Percentiles rank a stretch among this genome's conserved stretches.
Evolutionary conservation across 53 echinoderm and acorn worm species (phyloP).

Genomic region (Antedon mediterranea): DNA sequence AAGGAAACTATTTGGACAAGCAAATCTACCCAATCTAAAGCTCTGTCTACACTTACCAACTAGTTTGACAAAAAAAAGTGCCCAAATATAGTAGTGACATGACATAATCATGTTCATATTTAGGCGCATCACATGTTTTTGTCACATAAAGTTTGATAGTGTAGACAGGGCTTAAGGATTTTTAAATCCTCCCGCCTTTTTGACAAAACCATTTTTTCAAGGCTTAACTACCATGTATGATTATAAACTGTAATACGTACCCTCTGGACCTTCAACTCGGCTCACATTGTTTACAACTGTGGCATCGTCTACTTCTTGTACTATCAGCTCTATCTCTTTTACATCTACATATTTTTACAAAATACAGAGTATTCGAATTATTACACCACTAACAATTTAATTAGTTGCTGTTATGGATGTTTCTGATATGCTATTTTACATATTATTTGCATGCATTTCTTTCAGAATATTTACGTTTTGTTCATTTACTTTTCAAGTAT

Average conservation of each 20-base stretch:
- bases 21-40: background rate
- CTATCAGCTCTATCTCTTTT: slow-evolving; percentile 95
- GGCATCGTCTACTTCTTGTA: slow-evolving; percentile 49
- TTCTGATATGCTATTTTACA: too few species aligned
- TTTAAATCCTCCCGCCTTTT: background rate
- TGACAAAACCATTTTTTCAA: background rate
- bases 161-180: background rate
- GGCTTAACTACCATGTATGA: background rate
- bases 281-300: background rate
- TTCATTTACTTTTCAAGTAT: too few species aligned
- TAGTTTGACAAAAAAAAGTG: too few species aligned
- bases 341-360: slow-evolving; percentile 35
- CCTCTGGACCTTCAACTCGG: background rate
- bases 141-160: background rate
- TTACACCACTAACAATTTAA: too few species aligned
- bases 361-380: too few species aligned
- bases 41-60: too few species aligned
- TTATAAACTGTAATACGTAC: background rate
- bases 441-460: too few species aligned
- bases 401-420: too few species aligned
- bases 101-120: too few species aligned
- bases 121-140: too few species aligned
- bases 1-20: background rate
- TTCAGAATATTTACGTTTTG: too few species aligned
- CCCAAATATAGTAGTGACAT: too few species aligned